Evolutionary conservation across 1,140 invertebrate species (phyloP), one percentile per base, ranked within the genome.

Genomic region (Drosophila erecta): DNA sequence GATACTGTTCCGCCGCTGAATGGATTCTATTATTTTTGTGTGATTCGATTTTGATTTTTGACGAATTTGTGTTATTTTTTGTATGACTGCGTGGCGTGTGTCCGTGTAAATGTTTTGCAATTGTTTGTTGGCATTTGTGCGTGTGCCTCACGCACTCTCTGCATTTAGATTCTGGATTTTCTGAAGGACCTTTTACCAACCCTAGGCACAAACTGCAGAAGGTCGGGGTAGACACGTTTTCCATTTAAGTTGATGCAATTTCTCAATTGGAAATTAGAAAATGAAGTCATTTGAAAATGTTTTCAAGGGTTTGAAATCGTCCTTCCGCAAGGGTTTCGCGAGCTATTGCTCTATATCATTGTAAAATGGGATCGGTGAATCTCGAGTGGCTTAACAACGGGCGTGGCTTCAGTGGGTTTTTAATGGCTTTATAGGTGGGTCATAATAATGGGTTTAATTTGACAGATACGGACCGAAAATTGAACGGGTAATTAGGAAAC

Each of bases 41-140:
- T 87, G 83, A 86, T 86, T 86, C 84, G 79, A 87, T 86, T 86
- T 87, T 86, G 83, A 86, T 86, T 86, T 83, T 81, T 86, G 83
- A 86, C 75, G 83, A 86, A 83, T 83, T 79, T 71, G 46, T 76
- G 62, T 74, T 85, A 56, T 56, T 66, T 74, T 78, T 71, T 62
- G 43, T 69, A 50, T 54, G 50, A 64, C 58, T 56, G 33, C 20
- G 22, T 59, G 55, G 66, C 76, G 79, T 89, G 84, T 66, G 84
- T 83, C 72, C 53, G 79, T 76, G 66, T 89, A 87, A 89, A 87
- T 89, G 79, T 83, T 87, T 89, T 47, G 79, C 84, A 87, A 87
- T 87, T 87, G 84, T 87, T 87, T 89, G 84, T 87, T 87, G 84
- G 65, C 62, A 72, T 83, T 84, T 80, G 84, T 87, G 79, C 76